Evolutionary conservation across 1,140 invertebrate genomes (phyloP), one percentile per base, ranked within the genome.

Genomic region (Gonatopus flavifemur): DNA sequence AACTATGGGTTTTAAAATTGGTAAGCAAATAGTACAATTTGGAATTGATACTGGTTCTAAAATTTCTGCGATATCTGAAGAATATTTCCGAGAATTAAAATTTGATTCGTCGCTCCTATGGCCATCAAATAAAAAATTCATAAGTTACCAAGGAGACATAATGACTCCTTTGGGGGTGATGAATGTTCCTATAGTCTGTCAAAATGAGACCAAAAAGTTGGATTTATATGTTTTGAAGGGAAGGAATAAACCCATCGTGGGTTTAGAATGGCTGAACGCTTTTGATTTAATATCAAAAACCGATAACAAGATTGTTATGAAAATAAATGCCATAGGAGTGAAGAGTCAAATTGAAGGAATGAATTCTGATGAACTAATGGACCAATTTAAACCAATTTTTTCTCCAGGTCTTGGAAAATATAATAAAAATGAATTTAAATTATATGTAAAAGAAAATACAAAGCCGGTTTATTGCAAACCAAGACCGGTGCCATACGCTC

Each of bases 381-480:
- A n/a, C n/a, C n/a, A n/a, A n/a, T n/a, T n/a, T 28, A n/a, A n/a
- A 28, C 25, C 25, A 28, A 12, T 7, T 7, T 28, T 28, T 28
- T 28, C 12, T 6, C 6, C 6, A 6, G 20, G n/a, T 5, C 20
- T 33, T 16, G 48, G 48, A 3, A 15, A 3, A 24, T 50, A 15
- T 30, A 50, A 28, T 16, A 37, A 25, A 16, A 21, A 22, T 36
- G 16, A 16, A 18, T 20, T 51, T 10, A 19, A 44, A 20, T 20
- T 38, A 18, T 2, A 51, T 24, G 13, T 44, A 31, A 43, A 51
- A 38, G 22, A 33, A 30, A 22, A 51, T 32, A 30, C 24, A 5
- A 51, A 38, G 16, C 49, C 41, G 0, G 42, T 44, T 38, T 43
- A 32, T n/a, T n/a, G 21, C 9, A 39, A 15, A 49, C 47, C 47